Evolutionary conservation across 2,888 invertebrate genomes (phyloP).

Genomic region (Lysandra coridon): DNA sequence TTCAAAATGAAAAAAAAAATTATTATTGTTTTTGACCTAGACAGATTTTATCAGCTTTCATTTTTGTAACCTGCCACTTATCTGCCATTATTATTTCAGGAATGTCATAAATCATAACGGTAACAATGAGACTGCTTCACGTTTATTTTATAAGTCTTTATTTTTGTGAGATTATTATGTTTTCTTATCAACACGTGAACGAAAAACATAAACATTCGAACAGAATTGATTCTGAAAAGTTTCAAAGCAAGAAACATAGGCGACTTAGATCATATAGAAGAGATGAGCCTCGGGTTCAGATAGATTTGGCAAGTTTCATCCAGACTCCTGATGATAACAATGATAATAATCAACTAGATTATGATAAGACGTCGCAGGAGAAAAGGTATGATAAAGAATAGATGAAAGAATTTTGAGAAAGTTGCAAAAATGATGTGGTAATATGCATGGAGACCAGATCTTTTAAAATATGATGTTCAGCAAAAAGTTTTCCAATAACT

Average conservation of each 20-base stretch:
- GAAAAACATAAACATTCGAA: conserved; percentile 34
- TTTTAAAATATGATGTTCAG: too few relatives aligned
- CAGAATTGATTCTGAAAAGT: conserved; percentile 20
- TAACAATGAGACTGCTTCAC: conserved; percentile 41
- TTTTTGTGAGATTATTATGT: conserved; percentile 40
- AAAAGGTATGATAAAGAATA: conserved; percentile 33
- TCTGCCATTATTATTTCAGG: conserved; percentile 30
- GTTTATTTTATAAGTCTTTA: conserved; percentile 43
- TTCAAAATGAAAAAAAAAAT: too few relatives aligned
- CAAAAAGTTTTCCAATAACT: too few relatives aligned
- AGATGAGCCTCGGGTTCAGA: conserved; percentile 48
- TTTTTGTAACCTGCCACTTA: neutral
- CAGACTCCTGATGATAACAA: conserved; percentile 45
- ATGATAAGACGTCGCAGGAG: conserved; percentile 40
- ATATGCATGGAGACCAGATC: too few relatives aligned
- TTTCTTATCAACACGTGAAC: conserved; percentile 42
- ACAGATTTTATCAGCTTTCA: neutral
- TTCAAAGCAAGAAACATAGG: conserved; percentile 35
- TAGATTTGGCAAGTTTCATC: conserved; percentile 60
- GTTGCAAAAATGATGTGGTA: too few relatives aligned
- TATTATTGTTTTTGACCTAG: too few relatives aligned
- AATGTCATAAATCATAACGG: conserved; percentile 42
- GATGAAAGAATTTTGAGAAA: too few relatives aligned
- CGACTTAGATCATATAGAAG: conserved; percentile 43
- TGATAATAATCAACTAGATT: conserved; percentile 41